Evolutionary conservation across 64 coral and sea anemone genomes (phyloP).

Genomic region (Stichodactyla mertensii): DNA sequence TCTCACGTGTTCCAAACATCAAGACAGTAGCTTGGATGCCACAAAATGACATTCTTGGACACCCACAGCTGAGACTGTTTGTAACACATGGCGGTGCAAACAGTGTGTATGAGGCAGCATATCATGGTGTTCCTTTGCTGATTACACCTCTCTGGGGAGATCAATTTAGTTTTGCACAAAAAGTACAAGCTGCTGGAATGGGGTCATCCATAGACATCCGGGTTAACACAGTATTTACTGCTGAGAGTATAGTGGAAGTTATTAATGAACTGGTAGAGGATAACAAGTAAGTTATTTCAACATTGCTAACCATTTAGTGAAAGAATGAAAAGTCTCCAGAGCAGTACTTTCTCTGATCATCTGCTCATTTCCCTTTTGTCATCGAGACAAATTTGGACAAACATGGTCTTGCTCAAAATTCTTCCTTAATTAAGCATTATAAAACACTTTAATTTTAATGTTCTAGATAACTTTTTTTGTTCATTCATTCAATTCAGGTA

Average conservation of each 20-base stretch:
- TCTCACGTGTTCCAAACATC: too few relatives aligned
- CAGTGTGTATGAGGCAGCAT: conserved; percentile 13
- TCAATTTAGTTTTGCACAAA: conserved; percentile 21
- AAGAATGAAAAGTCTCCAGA: too few relatives aligned
- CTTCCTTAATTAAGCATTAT: too few relatives aligned
- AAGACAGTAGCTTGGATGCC: conserved; percentile 3
- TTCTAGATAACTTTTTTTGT: too few relatives aligned
- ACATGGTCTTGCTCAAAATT: too few relatives aligned
- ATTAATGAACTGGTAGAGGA: conserved; percentile 14
- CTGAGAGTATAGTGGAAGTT: background rate
- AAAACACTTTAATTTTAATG: too few relatives aligned
- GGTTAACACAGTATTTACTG: background rate
- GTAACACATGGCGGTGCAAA: conserved; percentile 23
- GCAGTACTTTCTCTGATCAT: too few relatives aligned
- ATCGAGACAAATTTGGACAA: too few relatives aligned
- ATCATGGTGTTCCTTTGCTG: conserved; percentile 26
- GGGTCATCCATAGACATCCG: background rate
- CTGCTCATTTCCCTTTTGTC: too few relatives aligned
- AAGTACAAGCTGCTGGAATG: conserved; percentile 7
- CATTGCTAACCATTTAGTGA: background rate
- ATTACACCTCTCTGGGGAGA: conserved; percentile 20
- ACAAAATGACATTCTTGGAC: conserved; percentile 28
- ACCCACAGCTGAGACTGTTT: conserved; percentile 13
- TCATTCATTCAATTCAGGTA: background rate
- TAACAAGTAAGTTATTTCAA: background rate